Conservation (phyloP, 2,797 vertebrate genomes). For the Thunnus albacares region DNA sequence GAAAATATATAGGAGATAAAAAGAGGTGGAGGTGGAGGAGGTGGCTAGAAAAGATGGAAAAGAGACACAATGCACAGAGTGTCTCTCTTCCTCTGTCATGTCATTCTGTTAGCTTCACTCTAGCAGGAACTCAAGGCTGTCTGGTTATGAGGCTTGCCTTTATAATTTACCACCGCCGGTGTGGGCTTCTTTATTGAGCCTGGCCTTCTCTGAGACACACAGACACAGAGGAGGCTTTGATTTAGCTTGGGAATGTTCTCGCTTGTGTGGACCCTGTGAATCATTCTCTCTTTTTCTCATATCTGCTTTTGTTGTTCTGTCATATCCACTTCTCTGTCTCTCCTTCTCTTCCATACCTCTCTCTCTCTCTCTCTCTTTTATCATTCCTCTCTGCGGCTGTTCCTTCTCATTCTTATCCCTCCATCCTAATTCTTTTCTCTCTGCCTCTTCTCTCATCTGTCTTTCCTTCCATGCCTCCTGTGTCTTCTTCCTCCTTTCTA, state of each 20-base stretch:
- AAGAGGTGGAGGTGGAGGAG: constrained; percentile 8
- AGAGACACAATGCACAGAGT: constrained; percentile 31
- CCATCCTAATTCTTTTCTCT: constrained; percentile 34
- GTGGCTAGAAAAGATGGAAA: constrained; percentile 32
- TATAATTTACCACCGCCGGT: constrained; percentile 64
- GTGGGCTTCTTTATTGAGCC: constrained; percentile 67
- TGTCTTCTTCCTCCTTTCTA: background rate
- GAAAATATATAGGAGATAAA: constrained; percentile 32
- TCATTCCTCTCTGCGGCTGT: background rate
- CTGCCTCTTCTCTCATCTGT: constrained; percentile 20
- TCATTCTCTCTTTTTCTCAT: constrained; percentile 45
- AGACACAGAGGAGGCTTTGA: constrained; percentile 68
- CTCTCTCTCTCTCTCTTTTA: background rate
- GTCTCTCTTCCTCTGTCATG: constrained; percentile 43
- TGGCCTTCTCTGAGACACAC: constrained; percentile 74
- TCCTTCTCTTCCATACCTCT: background rate
- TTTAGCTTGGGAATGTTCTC: constrained; percentile 67
- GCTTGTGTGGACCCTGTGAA: constrained; percentile 61
- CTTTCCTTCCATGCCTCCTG: background rate
- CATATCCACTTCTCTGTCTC: constrained; percentile 4
- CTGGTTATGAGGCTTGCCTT: constrained; percentile 64
- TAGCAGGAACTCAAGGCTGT: constrained; percentile 68
- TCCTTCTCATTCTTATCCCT: constrained; percentile 42
- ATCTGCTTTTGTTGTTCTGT: constrained; percentile 64
- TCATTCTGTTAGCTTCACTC: constrained; percentile 60